Percentiles rank a stretch among this genome's conserved stretches.
Conservation (phyloP, 2,113 vertebrate genomes). For the Pampusana beccarii region DNA sequence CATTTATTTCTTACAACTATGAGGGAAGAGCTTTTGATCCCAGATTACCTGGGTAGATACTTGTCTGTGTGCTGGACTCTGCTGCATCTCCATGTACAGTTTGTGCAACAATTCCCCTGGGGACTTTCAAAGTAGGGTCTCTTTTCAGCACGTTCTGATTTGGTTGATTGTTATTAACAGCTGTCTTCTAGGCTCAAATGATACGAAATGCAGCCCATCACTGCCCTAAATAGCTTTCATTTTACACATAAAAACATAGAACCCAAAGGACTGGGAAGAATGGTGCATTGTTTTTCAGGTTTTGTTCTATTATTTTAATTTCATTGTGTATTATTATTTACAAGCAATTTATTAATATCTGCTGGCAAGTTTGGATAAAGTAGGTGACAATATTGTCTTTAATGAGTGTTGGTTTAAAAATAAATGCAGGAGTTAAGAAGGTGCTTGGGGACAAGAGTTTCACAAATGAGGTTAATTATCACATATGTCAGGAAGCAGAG, state of each 20-base stretch:
- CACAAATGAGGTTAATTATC: conserved; percentile 21
- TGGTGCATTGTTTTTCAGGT: neutral
- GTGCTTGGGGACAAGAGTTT: neutral
- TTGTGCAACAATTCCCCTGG: neutral
- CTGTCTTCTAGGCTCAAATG: neutral
- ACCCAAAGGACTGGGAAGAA: neutral
- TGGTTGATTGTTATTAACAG: neutral
- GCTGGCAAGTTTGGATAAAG: neutral
- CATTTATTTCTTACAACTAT: neutral
- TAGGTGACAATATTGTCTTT: neutral
- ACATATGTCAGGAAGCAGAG: neutral
- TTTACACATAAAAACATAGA: neutral
- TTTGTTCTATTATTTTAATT: neutral
- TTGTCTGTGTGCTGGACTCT: neutral
- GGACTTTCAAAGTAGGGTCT: neutral
- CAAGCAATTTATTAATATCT: neutral
- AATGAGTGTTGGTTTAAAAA: neutral
- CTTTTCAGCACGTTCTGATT: neutral
- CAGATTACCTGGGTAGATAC: neutral
- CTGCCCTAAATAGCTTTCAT: neutral
- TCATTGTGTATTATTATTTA: neutral
- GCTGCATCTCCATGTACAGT: neutral
- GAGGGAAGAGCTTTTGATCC: neutral
- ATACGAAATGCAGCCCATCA: too few relatives aligned
- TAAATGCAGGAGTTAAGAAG: neutral